Evolutionary conservation across 2,797 vertebrate species (phyloP).

Genomic region (Antennarius maculatus): DNA sequence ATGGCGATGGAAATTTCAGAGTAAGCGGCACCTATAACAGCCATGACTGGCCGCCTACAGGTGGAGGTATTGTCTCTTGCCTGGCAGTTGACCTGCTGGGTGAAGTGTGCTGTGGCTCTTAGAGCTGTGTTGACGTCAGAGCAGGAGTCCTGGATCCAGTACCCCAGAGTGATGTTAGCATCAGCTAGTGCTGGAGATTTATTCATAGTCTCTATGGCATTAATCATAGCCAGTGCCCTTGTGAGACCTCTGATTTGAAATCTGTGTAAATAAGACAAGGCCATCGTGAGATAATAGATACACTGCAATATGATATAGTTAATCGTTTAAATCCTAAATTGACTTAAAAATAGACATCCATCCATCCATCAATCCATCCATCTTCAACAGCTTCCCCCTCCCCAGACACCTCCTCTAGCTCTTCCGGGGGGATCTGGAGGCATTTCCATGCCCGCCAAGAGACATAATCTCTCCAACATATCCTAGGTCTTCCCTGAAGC

Average conservation of each 20-base stretch:
- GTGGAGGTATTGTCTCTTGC: slow-evolving; percentile 59
- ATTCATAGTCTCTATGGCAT: slow-evolving; percentile 86
- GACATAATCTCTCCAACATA: no score
- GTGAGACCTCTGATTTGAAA: slow-evolving; percentile 78
- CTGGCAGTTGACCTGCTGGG: slow-evolving; percentile 64
- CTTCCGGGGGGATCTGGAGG: no score
- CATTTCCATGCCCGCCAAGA: no score
- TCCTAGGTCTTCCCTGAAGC: no score
- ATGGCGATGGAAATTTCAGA: slow-evolving; percentile 88
- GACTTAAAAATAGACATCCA: not conserved
- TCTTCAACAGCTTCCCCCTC: no score
- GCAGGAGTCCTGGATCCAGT: slow-evolving; percentile 87
- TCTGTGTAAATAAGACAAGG: slow-evolving; percentile 61
- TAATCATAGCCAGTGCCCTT: slow-evolving; percentile 85
- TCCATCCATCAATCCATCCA: no score
- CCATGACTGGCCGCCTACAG: slow-evolving; percentile 74
- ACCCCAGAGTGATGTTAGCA: slow-evolving; percentile 82
- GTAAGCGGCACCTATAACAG: slow-evolving; percentile 80
- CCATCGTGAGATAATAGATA: not conserved
- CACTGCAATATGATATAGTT: not conserved
- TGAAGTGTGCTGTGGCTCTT: slow-evolving; percentile 78
- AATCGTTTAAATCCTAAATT: not conserved
- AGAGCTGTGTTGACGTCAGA: slow-evolving; percentile 85
- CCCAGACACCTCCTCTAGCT: no score
- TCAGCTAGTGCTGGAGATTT: slow-evolving; percentile 79